Conservation (phyloP, 2,888 invertebrate genomes). For the Melanophora roralis region DNA sequence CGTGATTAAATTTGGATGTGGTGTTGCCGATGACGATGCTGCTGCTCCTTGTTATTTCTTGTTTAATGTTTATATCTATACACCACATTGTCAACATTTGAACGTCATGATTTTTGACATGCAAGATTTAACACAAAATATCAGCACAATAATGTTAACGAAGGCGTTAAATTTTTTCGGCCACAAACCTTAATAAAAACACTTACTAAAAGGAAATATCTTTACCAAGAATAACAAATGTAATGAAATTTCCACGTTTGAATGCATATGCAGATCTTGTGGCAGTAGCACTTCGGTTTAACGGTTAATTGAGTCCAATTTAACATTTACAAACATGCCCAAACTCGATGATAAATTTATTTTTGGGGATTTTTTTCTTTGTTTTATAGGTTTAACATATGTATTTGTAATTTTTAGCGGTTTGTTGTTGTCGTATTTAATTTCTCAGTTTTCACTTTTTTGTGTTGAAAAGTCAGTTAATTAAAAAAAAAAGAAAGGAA, state of each 20-base stretch:
- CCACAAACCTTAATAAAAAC: not conserved
- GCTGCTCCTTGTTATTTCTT: slow-evolving; percentile 20
- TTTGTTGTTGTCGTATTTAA: slow-evolving; percentile 45
- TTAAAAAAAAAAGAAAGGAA: slow-evolving; percentile 19
- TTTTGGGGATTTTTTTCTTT: not conserved
- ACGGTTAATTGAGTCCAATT: slow-evolving; percentile 10
- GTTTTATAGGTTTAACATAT: too few species aligned
- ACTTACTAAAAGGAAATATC: not conserved
- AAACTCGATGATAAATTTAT: not conserved
- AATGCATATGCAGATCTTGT: not conserved
- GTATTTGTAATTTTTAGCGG: not conserved
- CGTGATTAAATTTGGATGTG: slow-evolving; percentile 8
- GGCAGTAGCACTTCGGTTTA: slow-evolving; percentile 4
- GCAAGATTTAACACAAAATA: slow-evolving; percentile 32
- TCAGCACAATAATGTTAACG: slow-evolving; percentile 8
- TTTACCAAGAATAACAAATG: not conserved
- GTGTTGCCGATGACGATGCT: too few species aligned
- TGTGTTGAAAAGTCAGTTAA: slow-evolving; percentile 71
- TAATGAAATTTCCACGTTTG: not conserved
- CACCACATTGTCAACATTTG: slow-evolving; percentile 25
- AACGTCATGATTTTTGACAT: slow-evolving; percentile 35
- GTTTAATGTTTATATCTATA: slow-evolving; percentile 19
- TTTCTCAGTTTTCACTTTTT: slow-evolving; percentile 58
- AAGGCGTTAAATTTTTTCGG: slow-evolving; percentile 30
- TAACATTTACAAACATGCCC: not conserved